Evolutionary conservation across 2,113 vertebrate genomes (phyloP).

Genomic region (Dasyurus viverrinus): DNA sequence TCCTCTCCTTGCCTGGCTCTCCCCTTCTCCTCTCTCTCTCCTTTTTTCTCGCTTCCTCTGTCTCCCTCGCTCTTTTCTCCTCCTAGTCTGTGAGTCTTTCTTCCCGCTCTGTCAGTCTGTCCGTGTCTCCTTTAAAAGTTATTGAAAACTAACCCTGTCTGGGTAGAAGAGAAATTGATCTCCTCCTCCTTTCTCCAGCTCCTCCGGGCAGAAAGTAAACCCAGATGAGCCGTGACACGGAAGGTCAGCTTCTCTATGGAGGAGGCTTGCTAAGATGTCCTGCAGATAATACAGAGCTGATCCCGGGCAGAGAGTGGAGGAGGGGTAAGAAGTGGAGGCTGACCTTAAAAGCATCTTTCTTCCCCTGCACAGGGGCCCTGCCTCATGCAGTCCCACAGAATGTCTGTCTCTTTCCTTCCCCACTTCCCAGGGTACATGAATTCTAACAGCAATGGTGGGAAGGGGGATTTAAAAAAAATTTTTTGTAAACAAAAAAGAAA

Average conservation of each 20-base stretch:
- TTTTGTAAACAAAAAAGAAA: not conserved
- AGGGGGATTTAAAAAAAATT: not conserved
- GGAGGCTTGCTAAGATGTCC: not conserved
- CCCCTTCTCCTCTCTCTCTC: not conserved
- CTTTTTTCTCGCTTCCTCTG: not conserved
- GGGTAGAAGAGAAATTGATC: not conserved
- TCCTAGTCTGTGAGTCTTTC: not conserved
- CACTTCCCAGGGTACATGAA: not conserved
- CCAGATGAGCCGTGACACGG: not conserved
- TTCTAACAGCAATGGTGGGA: not conserved
- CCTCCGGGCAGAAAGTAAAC: not conserved
- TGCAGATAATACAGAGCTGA: constrained; percentile 13
- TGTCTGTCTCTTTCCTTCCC: not conserved
- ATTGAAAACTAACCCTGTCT: constrained; percentile 1
- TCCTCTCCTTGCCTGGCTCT: not conserved
- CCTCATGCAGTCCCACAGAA: not conserved
- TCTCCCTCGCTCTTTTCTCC: not conserved
- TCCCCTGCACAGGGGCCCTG: not conserved
- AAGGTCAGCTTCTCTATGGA: constrained; percentile 15
- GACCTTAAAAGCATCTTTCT: constrained; percentile 16
- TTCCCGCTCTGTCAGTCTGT: not conserved
- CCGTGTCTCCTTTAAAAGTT: not conserved
- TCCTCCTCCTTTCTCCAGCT: constrained; percentile 2
- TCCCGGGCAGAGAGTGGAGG: not conserved
- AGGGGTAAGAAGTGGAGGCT: not conserved